These are phyloP conservation scores for Haliaeetus leucogaster DNA, from an alignment of 2,113 vertebrate species.

Conservation along the genomic window DNA sequence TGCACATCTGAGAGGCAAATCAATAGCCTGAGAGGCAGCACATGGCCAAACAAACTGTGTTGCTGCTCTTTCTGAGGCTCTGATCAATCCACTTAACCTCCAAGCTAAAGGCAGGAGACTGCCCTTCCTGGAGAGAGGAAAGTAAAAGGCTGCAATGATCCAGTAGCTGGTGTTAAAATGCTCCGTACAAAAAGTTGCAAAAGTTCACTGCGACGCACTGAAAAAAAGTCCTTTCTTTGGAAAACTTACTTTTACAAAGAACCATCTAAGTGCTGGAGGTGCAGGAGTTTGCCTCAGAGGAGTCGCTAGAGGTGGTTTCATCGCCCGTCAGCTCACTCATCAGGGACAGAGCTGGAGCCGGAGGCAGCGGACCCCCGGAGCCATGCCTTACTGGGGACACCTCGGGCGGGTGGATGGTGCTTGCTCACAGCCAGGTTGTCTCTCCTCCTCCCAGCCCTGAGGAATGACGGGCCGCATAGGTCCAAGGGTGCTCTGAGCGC, in stretches of 20 bases:
- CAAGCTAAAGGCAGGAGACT: neutral
- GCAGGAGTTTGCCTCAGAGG: neutral
- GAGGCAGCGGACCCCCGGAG: neutral
- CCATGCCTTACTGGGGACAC: too few species aligned
- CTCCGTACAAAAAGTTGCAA: neutral
- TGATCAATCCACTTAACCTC: neutral
- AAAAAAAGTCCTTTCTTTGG: neutral
- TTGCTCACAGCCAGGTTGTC: neutral
- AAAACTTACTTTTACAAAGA: neutral
- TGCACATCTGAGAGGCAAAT: neutral
- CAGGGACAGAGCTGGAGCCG: neutral
- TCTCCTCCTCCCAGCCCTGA: neutral
- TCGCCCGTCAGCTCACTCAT: neutral
- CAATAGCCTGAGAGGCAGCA: neutral
- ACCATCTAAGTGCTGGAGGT: rapidly evolving
- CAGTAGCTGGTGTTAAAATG: neutral
- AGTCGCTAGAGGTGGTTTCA: neutral
- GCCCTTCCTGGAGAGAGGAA: neutral
- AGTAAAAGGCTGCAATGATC: neutral
- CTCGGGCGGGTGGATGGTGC: rapidly evolving
- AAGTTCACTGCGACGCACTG: neutral
- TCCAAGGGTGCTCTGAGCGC: neutral
- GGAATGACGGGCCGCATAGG: rapidly evolving
- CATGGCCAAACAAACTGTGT: neutral
- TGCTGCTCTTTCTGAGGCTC: neutral